Evolutionary conservation across 2,113 vertebrate species (phyloP), one percentile per base, ranked within the genome.

Genomic region (Stictonetta naevosa): DNA sequence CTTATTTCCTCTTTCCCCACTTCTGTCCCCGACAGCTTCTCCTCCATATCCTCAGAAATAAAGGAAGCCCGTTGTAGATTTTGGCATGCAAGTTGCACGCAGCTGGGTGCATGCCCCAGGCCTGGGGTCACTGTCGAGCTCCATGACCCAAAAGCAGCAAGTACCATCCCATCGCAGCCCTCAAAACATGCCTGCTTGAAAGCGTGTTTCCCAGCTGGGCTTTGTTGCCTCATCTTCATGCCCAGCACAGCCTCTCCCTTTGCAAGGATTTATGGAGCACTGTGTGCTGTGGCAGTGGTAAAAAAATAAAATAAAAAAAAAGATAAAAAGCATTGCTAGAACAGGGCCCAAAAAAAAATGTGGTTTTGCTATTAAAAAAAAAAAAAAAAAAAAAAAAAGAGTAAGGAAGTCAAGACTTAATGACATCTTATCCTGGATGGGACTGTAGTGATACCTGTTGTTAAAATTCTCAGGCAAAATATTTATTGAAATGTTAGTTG

Each of bases 381-480:
- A n/a, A n/a, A n/a, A 50, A 12, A 48, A 48, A 19, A 48, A 48
- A 48, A 48, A 50, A 74, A 81, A 80, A 78, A 60, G 13, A 19
- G 34, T 25, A 62, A 22, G 15, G 33, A 78, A 52, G 8, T 44
- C 38, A 53, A 62, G 21, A 31, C 22, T 82, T 86, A 50, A 18
- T 19, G 29, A 73, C 16, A 3, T 25, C 33, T 50, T 64, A 68
- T 78, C 56, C 62, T 64, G 34, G 34, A 52, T 68, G 71, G 63
- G 22, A 42, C 66, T 7, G 3, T 21, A 59, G 36, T 22, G 25
- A 86, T 88, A 67, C 12, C 7, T 3, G 44, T 60, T 83, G 38
- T 88, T 94, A 93, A 80, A 50, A 31, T 40, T 77, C 52, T 81
- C 59, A 83, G 69, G 67, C 42, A 63, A 77, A 83, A n/a, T 36